These are phyloP conservation scores for Vidua macroura DNA, from an alignment of 2,113 vertebrate species.

Conservation along the genomic window DNA sequence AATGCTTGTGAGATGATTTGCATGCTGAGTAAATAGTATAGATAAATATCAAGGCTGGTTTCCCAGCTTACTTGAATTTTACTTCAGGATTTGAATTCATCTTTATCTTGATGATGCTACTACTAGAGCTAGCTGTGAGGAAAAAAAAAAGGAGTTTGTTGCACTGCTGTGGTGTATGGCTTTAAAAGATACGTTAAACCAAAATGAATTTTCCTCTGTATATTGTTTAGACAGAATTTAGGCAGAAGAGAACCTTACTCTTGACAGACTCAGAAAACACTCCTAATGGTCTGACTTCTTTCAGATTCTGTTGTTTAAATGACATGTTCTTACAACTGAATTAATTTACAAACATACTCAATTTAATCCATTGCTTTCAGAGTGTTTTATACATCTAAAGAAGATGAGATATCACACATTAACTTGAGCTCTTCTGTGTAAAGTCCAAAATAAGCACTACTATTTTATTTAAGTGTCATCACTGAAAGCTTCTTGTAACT, in stretches of 20 bases:
- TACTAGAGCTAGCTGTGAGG: neutral
- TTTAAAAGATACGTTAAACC: neutral
- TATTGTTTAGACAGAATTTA: neutral
- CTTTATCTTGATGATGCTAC: neutral
- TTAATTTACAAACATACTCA: neutral
- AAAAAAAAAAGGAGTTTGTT: rapidly evolving
- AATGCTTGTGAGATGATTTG: neutral
- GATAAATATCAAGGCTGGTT: neutral
- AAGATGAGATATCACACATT: neutral
- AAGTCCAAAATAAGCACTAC: neutral
- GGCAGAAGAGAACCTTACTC: neutral
- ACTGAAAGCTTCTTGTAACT: neutral
- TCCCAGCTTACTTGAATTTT: neutral
- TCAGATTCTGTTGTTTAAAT: neutral
- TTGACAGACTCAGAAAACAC: neutral
- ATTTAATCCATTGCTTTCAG: neutral
- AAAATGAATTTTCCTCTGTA: neutral
- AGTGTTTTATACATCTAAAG: neutral
- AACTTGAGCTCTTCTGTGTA: neutral
- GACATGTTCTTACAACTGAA: neutral
- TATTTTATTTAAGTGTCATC: neutral
- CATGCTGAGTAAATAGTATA: neutral
- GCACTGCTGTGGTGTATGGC: neutral
- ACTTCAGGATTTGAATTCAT: neutral
- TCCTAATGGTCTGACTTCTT: neutral